These are phyloP conservation scores for Platerodrilus igneus DNA, from an alignment of 2,888 invertebrate species.

Conservation along the genomic window DNA sequence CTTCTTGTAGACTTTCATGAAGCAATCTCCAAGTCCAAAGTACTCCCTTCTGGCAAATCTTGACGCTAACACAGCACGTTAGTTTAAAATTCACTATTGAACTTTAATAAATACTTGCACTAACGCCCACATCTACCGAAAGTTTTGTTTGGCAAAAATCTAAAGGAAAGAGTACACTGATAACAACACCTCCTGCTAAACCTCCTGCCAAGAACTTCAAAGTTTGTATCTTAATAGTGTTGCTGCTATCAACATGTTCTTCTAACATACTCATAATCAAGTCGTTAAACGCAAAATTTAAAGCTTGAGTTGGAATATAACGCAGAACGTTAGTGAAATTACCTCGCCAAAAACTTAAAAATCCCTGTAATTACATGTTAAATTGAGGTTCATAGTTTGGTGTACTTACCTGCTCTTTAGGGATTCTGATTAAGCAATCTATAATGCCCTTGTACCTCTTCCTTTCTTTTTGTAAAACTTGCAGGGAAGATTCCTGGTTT, in stretches of 20 bases:
- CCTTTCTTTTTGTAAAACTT: conserved; percentile 24
- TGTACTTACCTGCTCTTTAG: conserved; percentile 27
- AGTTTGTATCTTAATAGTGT: background rate
- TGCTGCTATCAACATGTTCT: background rate
- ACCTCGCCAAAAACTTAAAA: conserved; percentile 28
- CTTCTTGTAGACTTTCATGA: conserved; percentile 9
- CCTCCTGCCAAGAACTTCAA: conserved; percentile 23
- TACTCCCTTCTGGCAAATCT: conserved; percentile 25
- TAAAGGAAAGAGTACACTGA: conserved; percentile 21
- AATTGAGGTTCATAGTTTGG: background rate
- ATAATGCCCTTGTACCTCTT: conserved; percentile 20
- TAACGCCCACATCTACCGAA: conserved; percentile 24
- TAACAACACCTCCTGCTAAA: conserved; percentile 21
- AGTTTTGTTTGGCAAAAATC: conserved; percentile 28
- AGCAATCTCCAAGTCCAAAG: conserved; percentile 20
- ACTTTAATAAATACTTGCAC: conserved; percentile 7
- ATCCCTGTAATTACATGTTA: conserved; percentile 16
- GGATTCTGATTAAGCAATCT: conserved; percentile 23
- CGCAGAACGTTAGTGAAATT: conserved; percentile 26
- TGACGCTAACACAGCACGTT: no score
- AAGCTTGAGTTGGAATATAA: conserved; percentile 27
- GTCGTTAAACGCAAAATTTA: conserved; percentile 28
- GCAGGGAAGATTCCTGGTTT: conserved; percentile 27
- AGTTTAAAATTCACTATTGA: no score
- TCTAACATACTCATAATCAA: conserved; percentile 10